Evolutionary conservation across 2,113 vertebrate species (phyloP), one percentile per base, ranked within the genome.

Genomic region (Prochilodus magdalenae): DNA sequence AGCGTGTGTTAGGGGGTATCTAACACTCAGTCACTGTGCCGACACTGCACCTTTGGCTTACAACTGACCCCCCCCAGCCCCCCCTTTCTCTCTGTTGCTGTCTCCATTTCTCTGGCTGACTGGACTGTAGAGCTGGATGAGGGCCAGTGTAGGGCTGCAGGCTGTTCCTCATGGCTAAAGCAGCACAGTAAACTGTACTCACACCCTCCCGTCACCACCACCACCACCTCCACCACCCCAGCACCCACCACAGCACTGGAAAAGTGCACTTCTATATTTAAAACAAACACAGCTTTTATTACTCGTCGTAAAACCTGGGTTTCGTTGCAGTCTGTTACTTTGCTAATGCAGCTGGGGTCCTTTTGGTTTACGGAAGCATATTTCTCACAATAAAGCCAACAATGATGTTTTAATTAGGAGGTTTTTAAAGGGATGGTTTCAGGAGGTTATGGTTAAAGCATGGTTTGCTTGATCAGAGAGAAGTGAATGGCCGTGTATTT

Each of bases 241-340:
- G n/a, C n/a, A n/a, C n/a, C n/a, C n/a, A n/a, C n/a, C n/a, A n/a
- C n/a, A n/a, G n/a, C 62, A 15, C 62, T 27, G 62, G 15, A 66
- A 36, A 18, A 33, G 30, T 22, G 33, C 20, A 22, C 36, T 22
- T 40, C 33, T 69, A 62, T 36, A 71, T 79, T 70, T 71, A 71
- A 84, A 76, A 80, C 80, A 74, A 86, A 89, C 26, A 27, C 73
- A 3, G 69, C 78, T 86, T 87, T 89, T 67, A 86, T 59, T 80
- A 86, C 89, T 91, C 85, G 86, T 80, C 75, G 63, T 87, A 84
- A 91, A 88, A 86, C 72, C 22, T 53, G 8, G 4, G 71, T 86
- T 80, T 79, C 86, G 86, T 82, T 72, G 80, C 84, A 82, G 87
- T 86, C 86, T 83, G 77, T 44, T 59, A 20, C 20, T 59, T 26